Conservation (phyloP, 2,113 vertebrate genomes). For the Phrynocephalus versicolor region DNA sequence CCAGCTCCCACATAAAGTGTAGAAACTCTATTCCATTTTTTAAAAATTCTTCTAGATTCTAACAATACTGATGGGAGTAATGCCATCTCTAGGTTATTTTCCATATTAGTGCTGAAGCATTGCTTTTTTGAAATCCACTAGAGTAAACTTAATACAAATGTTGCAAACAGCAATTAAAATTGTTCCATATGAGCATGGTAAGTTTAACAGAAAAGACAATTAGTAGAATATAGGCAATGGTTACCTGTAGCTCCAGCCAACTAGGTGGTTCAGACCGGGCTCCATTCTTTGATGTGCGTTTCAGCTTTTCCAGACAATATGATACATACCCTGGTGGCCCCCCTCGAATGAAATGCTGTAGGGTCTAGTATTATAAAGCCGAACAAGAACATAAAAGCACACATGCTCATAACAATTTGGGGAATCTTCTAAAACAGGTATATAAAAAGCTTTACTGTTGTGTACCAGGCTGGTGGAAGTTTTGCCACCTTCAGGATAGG, state of each 20-base stretch:
- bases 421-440: not conserved
- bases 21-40: not conserved
- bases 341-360: constrained; percentile 88
- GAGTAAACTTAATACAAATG: not conserved
- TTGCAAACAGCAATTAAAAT: not conserved
- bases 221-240: not conserved
- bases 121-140: not conserved
- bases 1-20: not conserved
- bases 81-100: not conserved
- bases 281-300: constrained; percentile 85
- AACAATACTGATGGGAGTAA: not conserved
- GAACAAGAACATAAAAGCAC: not conserved
- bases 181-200: no score
- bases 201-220: not conserved
- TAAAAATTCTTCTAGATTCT: not conserved
- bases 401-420: not conserved
- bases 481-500: not conserved
- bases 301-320: constrained; percentile 87
- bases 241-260: constrained; percentile 94
- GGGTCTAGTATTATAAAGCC: constrained; percentile 76
- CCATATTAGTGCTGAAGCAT: not conserved
- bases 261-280: constrained; percentile 87
- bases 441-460: not conserved
- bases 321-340: constrained; percentile 82
- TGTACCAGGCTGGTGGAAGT: not conserved